Percentiles rank a stretch among this genome's conserved stretches.
phyloP scores from a whole-genome alignment of 2,113 vertebrate species.

The Zosterops pallidus region DNA sequence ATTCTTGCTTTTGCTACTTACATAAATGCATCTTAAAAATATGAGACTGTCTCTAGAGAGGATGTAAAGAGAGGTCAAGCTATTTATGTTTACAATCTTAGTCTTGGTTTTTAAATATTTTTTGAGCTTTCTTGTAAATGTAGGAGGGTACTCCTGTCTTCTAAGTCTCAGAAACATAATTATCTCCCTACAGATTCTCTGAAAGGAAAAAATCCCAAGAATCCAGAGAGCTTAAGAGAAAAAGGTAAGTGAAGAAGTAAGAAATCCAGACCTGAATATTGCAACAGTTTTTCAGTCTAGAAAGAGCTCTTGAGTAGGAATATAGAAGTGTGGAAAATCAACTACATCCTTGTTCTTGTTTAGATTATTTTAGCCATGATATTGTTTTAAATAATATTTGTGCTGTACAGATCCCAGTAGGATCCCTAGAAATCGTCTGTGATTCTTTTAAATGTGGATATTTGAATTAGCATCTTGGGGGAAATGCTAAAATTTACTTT shows the following conservation, averaged over 20 bases:
- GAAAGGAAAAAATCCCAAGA: conserved; percentile 69
- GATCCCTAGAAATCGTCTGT: background rate
- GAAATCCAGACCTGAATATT: background rate
- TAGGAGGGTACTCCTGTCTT: background rate
- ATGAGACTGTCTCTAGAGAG: background rate
- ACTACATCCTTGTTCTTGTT: background rate
- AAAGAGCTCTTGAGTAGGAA: background rate
- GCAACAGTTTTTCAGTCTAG: background rate
- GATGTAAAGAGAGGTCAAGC: background rate
- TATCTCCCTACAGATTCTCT: conserved; percentile 53
- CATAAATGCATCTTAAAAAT: background rate
- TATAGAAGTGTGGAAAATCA: background rate
- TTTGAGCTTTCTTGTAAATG: background rate
- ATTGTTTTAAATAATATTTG: background rate
- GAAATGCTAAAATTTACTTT: background rate
- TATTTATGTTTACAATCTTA: background rate
- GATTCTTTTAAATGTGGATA: background rate
- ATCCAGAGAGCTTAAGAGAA: conserved; percentile 45
- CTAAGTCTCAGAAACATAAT: background rate
- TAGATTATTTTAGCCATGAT: background rate
- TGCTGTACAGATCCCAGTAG: background rate
- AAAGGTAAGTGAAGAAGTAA: conserved; percentile 59
- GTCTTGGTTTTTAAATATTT: background rate
- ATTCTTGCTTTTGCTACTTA: background rate
- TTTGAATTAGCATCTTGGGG: background rate